Conservation (phyloP, 2,113 vertebrate species). For the Mixornis gularis region DNA sequence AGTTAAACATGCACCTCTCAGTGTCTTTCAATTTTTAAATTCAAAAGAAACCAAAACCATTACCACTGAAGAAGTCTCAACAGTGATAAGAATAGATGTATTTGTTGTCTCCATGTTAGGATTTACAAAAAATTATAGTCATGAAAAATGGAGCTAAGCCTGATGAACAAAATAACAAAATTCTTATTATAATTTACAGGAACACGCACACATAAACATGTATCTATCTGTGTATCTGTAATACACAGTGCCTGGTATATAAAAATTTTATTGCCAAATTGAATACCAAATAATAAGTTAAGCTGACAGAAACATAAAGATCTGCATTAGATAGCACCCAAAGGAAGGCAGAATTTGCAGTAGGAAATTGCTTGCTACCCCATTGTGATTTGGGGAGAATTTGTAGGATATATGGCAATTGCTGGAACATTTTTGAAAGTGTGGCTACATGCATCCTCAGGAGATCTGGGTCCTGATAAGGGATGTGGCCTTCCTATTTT, state of each 20-base stretch:
- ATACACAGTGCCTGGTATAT: constrained; percentile 8
- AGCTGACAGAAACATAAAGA: constrained; percentile 44
- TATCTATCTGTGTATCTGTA: constrained; percentile 5
- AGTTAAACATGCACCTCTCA: background rate
- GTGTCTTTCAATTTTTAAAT: background rate
- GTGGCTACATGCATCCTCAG: background rate
- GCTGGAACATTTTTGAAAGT: background rate
- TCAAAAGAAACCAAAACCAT: background rate
- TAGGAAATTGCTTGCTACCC: background rate
- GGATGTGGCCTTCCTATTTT: background rate
- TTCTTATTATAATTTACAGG: constrained; percentile 17
- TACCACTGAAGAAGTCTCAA: background rate
- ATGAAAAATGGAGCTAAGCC: background rate
- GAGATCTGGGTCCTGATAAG: background rate
- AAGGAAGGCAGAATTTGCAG: constrained; percentile 32
- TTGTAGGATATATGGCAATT: background rate
- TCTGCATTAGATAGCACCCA: background rate
- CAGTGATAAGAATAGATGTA: background rate
- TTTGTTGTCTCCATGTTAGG: background rate
- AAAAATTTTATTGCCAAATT: constrained; percentile 38
- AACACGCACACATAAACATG: background rate
- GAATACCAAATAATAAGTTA: constrained; percentile 51
- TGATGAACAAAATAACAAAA: background rate
- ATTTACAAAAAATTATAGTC: background rate
- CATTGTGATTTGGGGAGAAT: background rate